Percentiles rank a stretch among this genome's conserved stretches.
Evolutionary conservation across 2,113 vertebrate genomes (phyloP).

Genomic region (Campylomormyrus tamandua): DNA sequence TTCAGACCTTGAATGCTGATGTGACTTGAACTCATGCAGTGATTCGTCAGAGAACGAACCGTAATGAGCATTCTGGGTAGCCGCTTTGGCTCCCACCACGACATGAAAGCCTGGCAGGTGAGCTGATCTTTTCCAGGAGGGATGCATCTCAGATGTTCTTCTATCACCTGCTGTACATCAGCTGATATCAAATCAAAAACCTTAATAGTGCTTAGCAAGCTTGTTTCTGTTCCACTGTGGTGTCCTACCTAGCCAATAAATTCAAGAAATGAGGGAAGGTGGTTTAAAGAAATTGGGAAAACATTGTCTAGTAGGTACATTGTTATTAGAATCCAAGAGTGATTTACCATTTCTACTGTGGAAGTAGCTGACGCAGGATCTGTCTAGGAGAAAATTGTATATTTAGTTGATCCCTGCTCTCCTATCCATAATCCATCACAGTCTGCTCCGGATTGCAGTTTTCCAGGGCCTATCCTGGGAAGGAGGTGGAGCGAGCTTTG

Average conservation of each 20-base stretch:
- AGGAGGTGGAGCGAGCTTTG: neutral
- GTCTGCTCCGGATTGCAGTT: neutral
- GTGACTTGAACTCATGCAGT: neutral
- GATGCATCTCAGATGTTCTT: neutral
- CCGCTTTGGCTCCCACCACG: neutral
- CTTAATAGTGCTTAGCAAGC: neutral
- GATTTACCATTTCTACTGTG: neutral
- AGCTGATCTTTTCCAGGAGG: neutral
- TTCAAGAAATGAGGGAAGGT: neutral
- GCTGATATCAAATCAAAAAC: neutral
- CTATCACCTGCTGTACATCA: neutral
- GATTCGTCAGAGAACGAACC: neutral
- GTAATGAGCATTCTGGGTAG: conserved; percentile 1
- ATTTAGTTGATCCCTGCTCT: neutral
- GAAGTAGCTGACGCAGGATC: neutral
- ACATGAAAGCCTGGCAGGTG: neutral
- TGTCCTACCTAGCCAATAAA: neutral
- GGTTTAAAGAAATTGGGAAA: neutral
- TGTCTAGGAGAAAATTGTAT: neutral
- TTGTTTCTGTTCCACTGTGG: neutral
- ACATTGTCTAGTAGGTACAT: neutral
- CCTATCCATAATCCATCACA: neutral
- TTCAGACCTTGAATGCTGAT: conserved; percentile 23
- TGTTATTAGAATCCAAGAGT: neutral
- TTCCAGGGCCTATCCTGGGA: neutral